Conservation (phyloP, 1,140 invertebrate genomes). For the Drosophila truncata region DNA sequence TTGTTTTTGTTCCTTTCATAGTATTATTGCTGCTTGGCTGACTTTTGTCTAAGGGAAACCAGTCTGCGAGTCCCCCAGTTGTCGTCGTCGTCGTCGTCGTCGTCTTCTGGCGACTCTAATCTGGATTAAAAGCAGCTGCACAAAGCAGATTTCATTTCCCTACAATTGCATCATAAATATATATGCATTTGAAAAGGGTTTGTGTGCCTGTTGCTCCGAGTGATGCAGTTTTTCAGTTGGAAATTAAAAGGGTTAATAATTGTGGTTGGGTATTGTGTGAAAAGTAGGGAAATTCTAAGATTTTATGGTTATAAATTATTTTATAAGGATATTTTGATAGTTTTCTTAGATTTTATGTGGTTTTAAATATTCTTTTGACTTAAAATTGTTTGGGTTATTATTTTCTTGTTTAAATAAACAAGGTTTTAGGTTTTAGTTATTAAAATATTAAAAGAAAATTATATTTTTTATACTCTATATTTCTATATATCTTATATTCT, state of each 20-base stretch:
- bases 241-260: neutral
- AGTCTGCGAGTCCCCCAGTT: conserved; percentile 10
- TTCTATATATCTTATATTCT: too few relatives aligned
- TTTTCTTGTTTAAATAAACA: too few relatives aligned
- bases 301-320: too few relatives aligned
- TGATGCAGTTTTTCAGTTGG: conserved; percentile 3
- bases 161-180: conserved; percentile 22
- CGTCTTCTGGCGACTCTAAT: conserved; percentile 23
- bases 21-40: conserved; percentile 72
- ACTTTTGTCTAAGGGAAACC: conserved; percentile 43
- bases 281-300: too few relatives aligned
- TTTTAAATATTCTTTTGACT: too few relatives aligned
- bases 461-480: neutral
- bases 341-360: neutral
- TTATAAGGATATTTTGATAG: too few relatives aligned
- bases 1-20: conserved; percentile 46
- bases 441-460: neutral
- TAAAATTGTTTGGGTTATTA: too few relatives aligned
- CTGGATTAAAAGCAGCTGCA: conserved; percentile 41
- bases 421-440: neutral
- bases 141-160: conserved; percentile 36
- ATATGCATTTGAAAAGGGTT: neutral
- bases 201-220: conserved; percentile 31
- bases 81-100: conserved; percentile 9
- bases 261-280: neutral